Conservation (phyloP, 2,113 vertebrate genomes). For the Eulacestoma nigropectus region DNA sequence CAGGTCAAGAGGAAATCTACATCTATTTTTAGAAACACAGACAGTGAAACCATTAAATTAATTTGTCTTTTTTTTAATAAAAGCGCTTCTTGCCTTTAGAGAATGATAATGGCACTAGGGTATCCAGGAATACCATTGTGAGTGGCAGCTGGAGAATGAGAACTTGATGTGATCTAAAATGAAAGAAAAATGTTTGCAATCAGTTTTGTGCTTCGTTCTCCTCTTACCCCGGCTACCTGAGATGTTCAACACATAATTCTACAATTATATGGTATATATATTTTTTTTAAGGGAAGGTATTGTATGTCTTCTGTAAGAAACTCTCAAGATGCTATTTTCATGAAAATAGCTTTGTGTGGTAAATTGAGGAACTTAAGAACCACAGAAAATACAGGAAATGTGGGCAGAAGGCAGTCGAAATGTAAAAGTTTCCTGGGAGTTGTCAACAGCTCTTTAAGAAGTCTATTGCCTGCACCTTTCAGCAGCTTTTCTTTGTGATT, state of each 20-base stretch:
- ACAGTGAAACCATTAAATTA: not conserved
- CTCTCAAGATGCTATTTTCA: slow-evolving; percentile 49
- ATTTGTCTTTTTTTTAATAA: slow-evolving; percentile 30
- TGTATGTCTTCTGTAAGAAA: slow-evolving; percentile 13
- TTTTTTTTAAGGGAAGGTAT: not conserved
- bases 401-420: slow-evolving; percentile 21
- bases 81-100: not conserved
- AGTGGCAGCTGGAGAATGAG: slow-evolving; percentile 43
- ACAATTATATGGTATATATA: not conserved
- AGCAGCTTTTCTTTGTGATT: slow-evolving; percentile 24
- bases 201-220: slow-evolving; percentile 12
- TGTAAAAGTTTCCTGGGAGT: slow-evolving; percentile 35
- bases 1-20: not conserved
- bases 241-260: slow-evolving; percentile 29
- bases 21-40: not conserved
- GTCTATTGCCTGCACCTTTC: not conserved
- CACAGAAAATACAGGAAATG: slow-evolving; percentile 10
- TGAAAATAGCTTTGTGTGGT: slow-evolving; percentile 54
- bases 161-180: slow-evolving; percentile 31
- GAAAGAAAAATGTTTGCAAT: slow-evolving; percentile 60
- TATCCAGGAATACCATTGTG: not conserved
- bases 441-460: slow-evolving; percentile 45
- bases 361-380: slow-evolving; percentile 30
- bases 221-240: slow-evolving; percentile 10
- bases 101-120: slow-evolving; percentile 13